Conservation (phyloP, 2,888 invertebrate species). For the Sialis lutaria region DNA sequence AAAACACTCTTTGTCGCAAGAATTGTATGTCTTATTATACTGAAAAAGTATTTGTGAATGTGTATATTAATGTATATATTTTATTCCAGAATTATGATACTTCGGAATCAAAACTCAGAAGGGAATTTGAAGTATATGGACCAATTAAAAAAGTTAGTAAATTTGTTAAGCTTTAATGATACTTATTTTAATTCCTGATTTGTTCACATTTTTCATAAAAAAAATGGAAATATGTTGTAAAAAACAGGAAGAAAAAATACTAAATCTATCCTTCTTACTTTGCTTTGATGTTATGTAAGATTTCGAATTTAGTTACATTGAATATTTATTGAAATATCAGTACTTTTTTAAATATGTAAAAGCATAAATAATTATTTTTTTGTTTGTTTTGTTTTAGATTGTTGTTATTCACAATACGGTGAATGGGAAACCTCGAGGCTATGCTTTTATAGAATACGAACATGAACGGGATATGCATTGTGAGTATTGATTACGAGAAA, state of each 20-base stretch:
- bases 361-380: neutral
- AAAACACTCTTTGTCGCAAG: conserved; percentile 94
- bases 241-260: no score
- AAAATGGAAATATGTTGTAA: no score
- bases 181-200: no score
- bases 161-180: no score
- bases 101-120: conserved; percentile 88
- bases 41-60: neutral
- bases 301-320: no score
- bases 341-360: neutral
- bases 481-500: conserved; percentile 40
- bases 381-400: conserved; percentile 43
- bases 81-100: conserved; percentile 89
- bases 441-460: conserved; percentile 99
- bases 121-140: conserved; percentile 98
- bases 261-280: no score
- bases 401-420: conserved; percentile 72
- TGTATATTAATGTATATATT: conserved; percentile 8
- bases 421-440: conserved; percentile 88
- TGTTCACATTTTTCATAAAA: no score
- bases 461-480: conserved; percentile 99
- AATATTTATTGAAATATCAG: neutral
- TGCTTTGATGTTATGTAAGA: no score
- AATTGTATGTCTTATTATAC: conserved; percentile 49
- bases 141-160: conserved; percentile 75